These are phyloP conservation scores for Hestina assimilis DNA, from an alignment of 1,140 invertebrate species.

Conservation along the genomic window DNA sequence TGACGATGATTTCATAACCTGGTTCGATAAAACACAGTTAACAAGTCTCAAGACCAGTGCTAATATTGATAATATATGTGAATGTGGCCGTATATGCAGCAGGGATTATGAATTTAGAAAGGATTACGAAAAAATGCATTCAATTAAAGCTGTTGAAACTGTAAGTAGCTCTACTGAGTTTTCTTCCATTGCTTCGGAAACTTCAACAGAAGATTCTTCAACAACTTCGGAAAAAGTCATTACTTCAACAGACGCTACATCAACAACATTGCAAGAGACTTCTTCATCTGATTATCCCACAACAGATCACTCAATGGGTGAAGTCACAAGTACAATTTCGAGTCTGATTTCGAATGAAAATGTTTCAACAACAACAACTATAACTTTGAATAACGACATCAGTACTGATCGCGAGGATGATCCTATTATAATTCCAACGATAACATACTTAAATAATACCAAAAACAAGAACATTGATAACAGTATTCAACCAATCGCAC, in stretches of 20 bases:
- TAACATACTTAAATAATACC: constrained; percentile 35
- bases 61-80: constrained; percentile 73
- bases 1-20: constrained; percentile 82
- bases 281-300: too few relatives aligned
- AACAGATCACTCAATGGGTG: too few relatives aligned
- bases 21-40: constrained; percentile 80
- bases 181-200: constrained; percentile 7
- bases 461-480: constrained; percentile 44
- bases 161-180: constrained; percentile 21
- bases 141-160: constrained; percentile 22
- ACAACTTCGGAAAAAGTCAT: background rate
- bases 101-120: constrained; percentile 69
- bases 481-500: constrained; percentile 41
- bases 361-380: background rate
- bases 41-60: constrained; percentile 61
- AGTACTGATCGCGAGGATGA: constrained; percentile 29
- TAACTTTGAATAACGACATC: background rate
- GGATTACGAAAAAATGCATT: constrained; percentile 28
- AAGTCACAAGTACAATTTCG: background rate
- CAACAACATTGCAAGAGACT: too few relatives aligned
- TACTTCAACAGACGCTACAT: too few relatives aligned
- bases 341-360: constrained; percentile 7
- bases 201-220: constrained; percentile 9
- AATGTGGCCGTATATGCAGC: constrained; percentile 74
- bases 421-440: constrained; percentile 51